Conservation (phyloP, 2,888 invertebrate species). For the Microctonus aethiopoides region DNA sequence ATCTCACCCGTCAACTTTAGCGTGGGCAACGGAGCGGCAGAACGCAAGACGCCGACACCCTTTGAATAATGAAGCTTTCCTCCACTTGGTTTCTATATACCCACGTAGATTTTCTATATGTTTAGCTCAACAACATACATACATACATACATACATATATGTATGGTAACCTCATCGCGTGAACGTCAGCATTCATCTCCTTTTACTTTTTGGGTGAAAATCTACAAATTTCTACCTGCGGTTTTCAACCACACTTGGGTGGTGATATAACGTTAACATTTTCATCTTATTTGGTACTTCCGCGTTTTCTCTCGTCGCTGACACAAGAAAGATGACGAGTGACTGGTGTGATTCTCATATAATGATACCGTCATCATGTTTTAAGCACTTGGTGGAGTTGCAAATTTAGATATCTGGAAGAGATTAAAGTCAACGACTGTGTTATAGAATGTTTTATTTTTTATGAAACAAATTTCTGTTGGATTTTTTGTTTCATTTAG, state of each 20-base stretch:
- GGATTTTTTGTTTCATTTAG: too few relatives aligned
- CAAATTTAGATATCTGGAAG: neutral
- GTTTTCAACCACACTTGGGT: constrained; percentile 34
- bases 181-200: constrained; percentile 30
- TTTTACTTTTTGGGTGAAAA: constrained; percentile 37
- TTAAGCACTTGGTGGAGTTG: neutral
- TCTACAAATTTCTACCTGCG: constrained; percentile 52
- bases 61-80: constrained; percentile 64
- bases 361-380: neutral
- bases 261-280: neutral
- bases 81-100: constrained; percentile 23
- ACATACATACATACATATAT: too few relatives aligned
- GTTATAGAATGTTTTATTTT: too few relatives aligned
- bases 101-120: constrained; percentile 49
- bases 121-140: constrained; percentile 48
- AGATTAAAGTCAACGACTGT: constrained; percentile 22
- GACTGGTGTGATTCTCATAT: constrained; percentile 9
- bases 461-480: too few relatives aligned
- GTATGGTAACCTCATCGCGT: neutral
- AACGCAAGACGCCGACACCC: constrained; percentile 62
- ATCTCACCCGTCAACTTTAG: constrained; percentile 59
- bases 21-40: constrained; percentile 58
- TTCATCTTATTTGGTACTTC: neutral
- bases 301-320: constrained; percentile 4
- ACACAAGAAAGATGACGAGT: neutral